Conservation (phyloP, 2,888 invertebrate genomes). For the Mythimna vitellina region DNA sequence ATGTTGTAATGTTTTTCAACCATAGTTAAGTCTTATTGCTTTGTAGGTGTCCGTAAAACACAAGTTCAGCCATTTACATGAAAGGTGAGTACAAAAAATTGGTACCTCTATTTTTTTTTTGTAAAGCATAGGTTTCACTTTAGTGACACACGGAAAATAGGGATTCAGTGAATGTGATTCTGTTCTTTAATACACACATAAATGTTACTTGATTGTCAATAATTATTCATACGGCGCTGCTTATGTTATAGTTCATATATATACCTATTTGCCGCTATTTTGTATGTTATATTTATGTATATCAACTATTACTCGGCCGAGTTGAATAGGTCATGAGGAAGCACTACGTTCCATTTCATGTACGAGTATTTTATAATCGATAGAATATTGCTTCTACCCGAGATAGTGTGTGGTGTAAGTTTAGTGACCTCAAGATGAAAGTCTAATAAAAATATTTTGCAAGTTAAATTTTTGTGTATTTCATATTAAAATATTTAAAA, state of each 20-base stretch:
- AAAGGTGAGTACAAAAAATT: constrained; percentile 90
- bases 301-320: constrained; percentile 79
- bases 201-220: constrained; percentile 35
- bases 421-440: constrained; percentile 35
- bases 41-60: constrained; percentile 75
- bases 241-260: constrained; percentile 77
- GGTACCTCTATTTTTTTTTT: constrained; percentile 84
- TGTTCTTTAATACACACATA: constrained; percentile 5
- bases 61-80: constrained; percentile 90
- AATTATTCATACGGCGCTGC: constrained; percentile 74
- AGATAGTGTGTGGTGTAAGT: constrained; percentile 24
- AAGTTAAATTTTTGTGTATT: neutral
- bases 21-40: constrained; percentile 74
- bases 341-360: constrained; percentile 79
- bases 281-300: constrained; percentile 78
- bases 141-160: constrained; percentile 62
- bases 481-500: neutral
- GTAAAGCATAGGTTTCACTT: constrained; percentile 71
- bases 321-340: constrained; percentile 72
- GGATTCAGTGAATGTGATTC: constrained; percentile 38
- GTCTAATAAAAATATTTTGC: constrained; percentile 1
- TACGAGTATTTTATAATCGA: constrained; percentile 57
- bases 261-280: constrained; percentile 89
- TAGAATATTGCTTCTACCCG: constrained; percentile 40
- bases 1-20: constrained; percentile 82